Conservation (phyloP, 2,113 vertebrate genomes). For the Leucoraja erinaceus region DNA sequence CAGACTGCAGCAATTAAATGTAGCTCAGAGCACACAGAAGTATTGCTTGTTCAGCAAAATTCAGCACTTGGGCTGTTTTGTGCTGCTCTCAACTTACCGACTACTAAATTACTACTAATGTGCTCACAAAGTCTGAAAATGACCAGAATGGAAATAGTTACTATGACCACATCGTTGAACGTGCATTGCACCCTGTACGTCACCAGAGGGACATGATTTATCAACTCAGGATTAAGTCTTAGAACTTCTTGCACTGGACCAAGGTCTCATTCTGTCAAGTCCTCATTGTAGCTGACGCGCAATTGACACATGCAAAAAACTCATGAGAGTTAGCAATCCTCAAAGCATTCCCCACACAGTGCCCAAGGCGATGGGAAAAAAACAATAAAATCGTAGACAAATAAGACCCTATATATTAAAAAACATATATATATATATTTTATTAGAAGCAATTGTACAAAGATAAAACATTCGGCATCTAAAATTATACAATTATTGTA, state of each 20-base stretch:
- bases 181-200: not conserved
- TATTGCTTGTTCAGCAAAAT: not conserved
- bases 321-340: too few relatives aligned
- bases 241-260: too few relatives aligned
- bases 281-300: too few relatives aligned
- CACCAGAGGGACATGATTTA: not conserved
- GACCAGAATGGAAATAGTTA: not conserved
- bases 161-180: not conserved
- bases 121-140: not conserved
- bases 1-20: not conserved
- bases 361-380: not conserved
- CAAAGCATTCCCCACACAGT: too few relatives aligned
- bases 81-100: not conserved
- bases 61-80: not conserved
- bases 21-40: not conserved
- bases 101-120: not conserved
- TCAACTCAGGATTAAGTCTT: not conserved
- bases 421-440: too few relatives aligned
- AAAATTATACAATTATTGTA: too few relatives aligned
- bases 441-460: too few relatives aligned
- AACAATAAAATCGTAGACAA: not conserved
- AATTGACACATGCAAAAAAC: too few relatives aligned
- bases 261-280: too few relatives aligned
- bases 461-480: too few relatives aligned
- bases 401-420: not conserved